phyloP scores from a whole-genome alignment of 2,888 invertebrate species.

The Andrena marginata region DNA sequence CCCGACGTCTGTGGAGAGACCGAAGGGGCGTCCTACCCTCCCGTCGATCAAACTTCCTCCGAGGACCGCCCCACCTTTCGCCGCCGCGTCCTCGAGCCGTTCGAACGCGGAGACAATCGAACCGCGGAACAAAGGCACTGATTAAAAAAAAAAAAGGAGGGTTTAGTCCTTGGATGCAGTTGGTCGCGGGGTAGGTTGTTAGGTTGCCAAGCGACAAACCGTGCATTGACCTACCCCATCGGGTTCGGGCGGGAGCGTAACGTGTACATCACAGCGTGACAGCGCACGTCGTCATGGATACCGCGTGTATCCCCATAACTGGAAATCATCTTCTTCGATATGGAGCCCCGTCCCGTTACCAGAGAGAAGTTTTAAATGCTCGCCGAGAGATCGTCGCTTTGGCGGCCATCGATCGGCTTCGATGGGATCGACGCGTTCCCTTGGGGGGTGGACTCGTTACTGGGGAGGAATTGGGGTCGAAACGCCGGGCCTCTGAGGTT shows the following conservation, averaged over 20 bases:
- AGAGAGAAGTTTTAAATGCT: conserved; percentile 29
- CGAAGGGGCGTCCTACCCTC: conserved; percentile 38
- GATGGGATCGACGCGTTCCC: background rate
- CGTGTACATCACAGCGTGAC: conserved; percentile 57
- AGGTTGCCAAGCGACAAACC: conserved; percentile 80
- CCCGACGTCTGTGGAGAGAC: background rate
- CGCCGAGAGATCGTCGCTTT: background rate
- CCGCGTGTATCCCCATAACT: conserved; percentile 66
- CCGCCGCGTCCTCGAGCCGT: conserved; percentile 50
- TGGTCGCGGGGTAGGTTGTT: conserved; percentile 76
- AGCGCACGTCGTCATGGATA: conserved; percentile 73
- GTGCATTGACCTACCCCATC: conserved; percentile 79
- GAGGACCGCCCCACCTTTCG: conserved; percentile 18
- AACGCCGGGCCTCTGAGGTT: background rate
- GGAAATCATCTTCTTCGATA: conserved; percentile 68
- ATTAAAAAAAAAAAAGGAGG: conserved; percentile 71
- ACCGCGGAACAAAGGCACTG: conserved; percentile 71
- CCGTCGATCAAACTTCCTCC: conserved; percentile 56
- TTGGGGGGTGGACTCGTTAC: background rate
- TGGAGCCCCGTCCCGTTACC: background rate
- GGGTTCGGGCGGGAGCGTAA: conserved; percentile 58
- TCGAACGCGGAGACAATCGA: conserved; percentile 72
- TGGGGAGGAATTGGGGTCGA: background rate
- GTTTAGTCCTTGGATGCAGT: conserved; percentile 70
- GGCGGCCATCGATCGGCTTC: background rate